phyloP scores from a whole-genome alignment of 2,888 invertebrate genomes.

The Trachelus iudaicus region DNA sequence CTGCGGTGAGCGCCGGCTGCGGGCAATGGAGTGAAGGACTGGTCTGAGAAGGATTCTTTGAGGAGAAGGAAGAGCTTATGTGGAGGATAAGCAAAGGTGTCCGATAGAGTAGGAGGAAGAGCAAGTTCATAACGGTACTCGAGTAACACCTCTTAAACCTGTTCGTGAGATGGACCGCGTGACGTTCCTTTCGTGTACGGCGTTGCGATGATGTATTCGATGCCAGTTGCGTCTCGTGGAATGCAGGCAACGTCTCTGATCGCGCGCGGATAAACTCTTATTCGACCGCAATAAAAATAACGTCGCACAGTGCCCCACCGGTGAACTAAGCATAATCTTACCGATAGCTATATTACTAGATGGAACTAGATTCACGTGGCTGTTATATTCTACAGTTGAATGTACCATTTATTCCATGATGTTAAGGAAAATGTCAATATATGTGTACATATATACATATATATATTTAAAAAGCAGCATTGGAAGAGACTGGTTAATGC shows the following conservation, averaged over 20 bases:
- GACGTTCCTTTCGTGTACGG: slow-evolving; percentile 44
- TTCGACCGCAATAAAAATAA: slow-evolving; percentile 38
- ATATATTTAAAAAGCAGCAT: too few species aligned
- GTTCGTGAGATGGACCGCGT: slow-evolving; percentile 41
- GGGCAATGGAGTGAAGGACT: neutral
- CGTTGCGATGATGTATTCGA: slow-evolving; percentile 47
- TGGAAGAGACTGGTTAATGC: neutral
- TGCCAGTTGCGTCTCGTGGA: slow-evolving; percentile 44
- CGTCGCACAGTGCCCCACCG: slow-evolving; percentile 12
- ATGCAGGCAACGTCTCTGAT: slow-evolving; percentile 42
- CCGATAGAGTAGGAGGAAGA: slow-evolving; percentile 8
- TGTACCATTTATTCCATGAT: neutral
- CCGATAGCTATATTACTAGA: neutral
- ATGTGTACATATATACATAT: too few species aligned
- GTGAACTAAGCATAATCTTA: neutral
- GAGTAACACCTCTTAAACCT: slow-evolving; percentile 41
- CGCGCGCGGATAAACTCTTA: slow-evolving; percentile 45
- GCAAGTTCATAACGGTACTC: slow-evolving; percentile 32
- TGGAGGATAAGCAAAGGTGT: neutral
- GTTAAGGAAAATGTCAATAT: neutral
- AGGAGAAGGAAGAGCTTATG: neutral
- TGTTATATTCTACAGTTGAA: neutral
- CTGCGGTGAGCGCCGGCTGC: neutral
- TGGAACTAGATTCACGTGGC: neutral
- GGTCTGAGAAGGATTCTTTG: neutral